A percentile compares a stretch with the other conserved stretches of the same genome.
These are phyloP conservation scores for Mizuhopecten yessoensis DNA, from an alignment of 1,140 invertebrate species.

Conservation along the genomic window DNA sequence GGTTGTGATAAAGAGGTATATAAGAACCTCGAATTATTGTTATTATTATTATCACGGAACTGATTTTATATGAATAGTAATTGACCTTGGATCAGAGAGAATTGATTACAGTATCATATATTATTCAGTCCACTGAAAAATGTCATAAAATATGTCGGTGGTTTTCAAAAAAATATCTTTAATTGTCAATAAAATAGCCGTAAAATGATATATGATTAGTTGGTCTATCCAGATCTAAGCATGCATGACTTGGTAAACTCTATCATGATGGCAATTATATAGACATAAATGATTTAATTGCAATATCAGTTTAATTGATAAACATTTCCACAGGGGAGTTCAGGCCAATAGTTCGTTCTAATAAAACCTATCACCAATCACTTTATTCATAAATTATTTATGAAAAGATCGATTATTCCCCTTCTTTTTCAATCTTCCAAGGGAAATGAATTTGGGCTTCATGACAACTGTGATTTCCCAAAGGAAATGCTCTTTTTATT, in stretches of 20 bases:
- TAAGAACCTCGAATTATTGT: too few species aligned
- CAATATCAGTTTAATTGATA: not conserved
- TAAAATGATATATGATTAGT: too few species aligned
- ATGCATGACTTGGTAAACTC: not conserved
- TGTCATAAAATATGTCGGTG: too few species aligned
- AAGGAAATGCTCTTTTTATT: not conserved
- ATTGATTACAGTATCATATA: too few species aligned
- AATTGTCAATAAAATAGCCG: too few species aligned
- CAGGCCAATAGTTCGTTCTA: not conserved
- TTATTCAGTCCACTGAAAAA: too few species aligned
- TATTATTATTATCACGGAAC: too few species aligned
- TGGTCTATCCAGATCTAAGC: too few species aligned
- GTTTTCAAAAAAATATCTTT: too few species aligned
- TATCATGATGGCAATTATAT: not conserved
- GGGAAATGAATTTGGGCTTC: slow-evolving; percentile 13
- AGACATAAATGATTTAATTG: not conserved
- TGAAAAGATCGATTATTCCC: not conserved
- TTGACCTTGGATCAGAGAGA: too few species aligned
- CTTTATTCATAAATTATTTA: slow-evolving; percentile 8
- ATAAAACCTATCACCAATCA: not conserved
- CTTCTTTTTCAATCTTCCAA: not conserved
- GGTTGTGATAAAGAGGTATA: too few species aligned
- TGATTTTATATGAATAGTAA: too few species aligned
- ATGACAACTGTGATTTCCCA: slow-evolving; percentile 17
- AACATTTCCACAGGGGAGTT: not conserved